Percentiles rank a stretch among this genome's conserved stretches.
These are phyloP conservation scores for Nesometra sesokonis DNA, from an alignment of 35 echinoderm and acorn worm genomes.

Conservation along the genomic window DNA sequence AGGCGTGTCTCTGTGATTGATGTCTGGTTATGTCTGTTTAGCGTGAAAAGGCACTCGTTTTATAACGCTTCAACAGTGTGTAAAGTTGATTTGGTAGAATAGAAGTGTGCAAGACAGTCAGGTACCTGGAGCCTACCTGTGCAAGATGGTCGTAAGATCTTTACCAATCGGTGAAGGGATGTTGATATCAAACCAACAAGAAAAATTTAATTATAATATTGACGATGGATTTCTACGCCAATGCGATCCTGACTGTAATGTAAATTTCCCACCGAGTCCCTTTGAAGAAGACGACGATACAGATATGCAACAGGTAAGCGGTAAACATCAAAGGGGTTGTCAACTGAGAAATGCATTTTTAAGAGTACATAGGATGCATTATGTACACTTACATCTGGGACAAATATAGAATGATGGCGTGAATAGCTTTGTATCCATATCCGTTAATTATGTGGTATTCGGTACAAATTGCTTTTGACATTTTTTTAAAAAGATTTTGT, in stretches of 20 bases:
- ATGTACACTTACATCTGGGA: too few species aligned
- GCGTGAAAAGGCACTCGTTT: neutral
- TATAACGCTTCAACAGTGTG: neutral
- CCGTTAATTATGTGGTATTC: too few species aligned
- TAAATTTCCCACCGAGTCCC: neutral
- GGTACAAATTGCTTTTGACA: too few species aligned
- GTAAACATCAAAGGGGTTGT: neutral
- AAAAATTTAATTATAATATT: neutral
- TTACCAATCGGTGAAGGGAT: neutral
- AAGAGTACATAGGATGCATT: too few species aligned
- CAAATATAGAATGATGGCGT: too few species aligned
- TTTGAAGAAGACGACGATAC: neutral
- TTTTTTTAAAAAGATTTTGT: too few species aligned
- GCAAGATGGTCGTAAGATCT: neutral
- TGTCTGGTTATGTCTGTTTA: too few species aligned
- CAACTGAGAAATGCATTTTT: neutral
- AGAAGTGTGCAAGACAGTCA: neutral
- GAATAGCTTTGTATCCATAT: too few species aligned
- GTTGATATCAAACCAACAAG: neutral
- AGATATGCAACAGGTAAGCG: neutral
- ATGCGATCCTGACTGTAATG: neutral
- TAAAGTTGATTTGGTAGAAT: neutral
- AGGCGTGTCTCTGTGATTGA: neutral
- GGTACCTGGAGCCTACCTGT: neutral
- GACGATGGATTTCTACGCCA: neutral